Evolutionary conservation across 2,888 invertebrate species (phyloP).

Genomic region (Drosophila seclusa): DNA sequence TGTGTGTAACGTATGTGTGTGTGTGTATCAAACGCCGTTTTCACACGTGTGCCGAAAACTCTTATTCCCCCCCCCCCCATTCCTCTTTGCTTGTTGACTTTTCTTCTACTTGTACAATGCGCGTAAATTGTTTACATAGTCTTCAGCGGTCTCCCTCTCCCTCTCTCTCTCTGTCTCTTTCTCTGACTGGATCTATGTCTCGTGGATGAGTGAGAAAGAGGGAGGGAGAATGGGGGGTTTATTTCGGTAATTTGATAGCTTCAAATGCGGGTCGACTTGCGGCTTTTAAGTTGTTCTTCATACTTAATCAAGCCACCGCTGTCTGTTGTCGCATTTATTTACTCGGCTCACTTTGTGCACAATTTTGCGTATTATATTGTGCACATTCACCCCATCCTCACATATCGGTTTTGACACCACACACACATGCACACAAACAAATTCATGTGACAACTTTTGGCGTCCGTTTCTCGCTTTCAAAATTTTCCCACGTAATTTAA

Average conservation of each 20-base stretch:
- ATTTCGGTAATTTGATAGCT: constrained; percentile 66
- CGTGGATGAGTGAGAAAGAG: background rate
- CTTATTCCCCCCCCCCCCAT: background rate
- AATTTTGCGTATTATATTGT: constrained; percentile 3
- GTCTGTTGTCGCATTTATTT: constrained; percentile 4
- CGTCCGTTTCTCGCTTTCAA: constrained; percentile 32
- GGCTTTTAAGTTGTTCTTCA: constrained; percentile 67
- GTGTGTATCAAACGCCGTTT: constrained; percentile 43
- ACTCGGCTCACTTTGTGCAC: constrained; percentile 16
- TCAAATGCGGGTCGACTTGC: constrained; percentile 62
- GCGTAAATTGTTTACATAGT: constrained; percentile 62
- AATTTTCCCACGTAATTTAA: constrained; percentile 60
- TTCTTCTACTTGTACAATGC: constrained; percentile 44
- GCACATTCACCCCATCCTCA: constrained; percentile 1
- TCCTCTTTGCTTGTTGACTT: constrained; percentile 47
- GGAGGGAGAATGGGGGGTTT: background rate
- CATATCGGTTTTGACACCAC: constrained; percentile 53
- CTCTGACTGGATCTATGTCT: background rate
- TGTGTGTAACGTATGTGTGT: constrained; percentile 26
- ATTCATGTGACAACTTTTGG: constrained; percentile 55
- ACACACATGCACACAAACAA: background rate
- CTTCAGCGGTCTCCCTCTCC: constrained; percentile 14
- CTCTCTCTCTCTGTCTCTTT: background rate
- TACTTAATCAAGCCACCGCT: constrained; percentile 34
- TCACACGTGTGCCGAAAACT: constrained; percentile 66